Conservation (phyloP, 2,888 invertebrate genomes). For the Epirrhoe tristata region DNA sequence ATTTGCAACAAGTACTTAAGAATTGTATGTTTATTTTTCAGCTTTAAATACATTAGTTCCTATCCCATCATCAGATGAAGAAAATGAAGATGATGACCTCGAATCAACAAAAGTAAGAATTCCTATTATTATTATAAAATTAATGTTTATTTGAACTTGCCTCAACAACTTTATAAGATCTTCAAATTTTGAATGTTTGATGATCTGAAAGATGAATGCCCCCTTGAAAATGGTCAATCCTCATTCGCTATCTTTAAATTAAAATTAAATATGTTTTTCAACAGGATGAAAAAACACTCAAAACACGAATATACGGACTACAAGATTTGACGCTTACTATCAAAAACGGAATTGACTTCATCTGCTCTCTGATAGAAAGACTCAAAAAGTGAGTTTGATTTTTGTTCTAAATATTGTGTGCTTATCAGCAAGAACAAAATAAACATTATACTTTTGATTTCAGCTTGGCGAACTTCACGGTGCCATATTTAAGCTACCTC, state of each 20-base stretch:
- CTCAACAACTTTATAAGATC: too few relatives aligned
- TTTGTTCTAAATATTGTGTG: not conserved
- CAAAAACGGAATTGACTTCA: slow-evolving; percentile 76
- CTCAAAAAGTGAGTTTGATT: slow-evolving; percentile 69
- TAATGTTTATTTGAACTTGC: too few relatives aligned
- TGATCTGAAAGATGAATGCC: too few relatives aligned
- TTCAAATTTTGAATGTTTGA: too few relatives aligned
- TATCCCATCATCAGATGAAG: slow-evolving; percentile 62
- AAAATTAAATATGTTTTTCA: slow-evolving; percentile 28
- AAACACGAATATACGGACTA: slow-evolving; percentile 67
- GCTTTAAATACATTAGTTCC: slow-evolving; percentile 57
- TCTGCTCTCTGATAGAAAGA: slow-evolving; percentile 74
- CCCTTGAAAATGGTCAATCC: not conserved
- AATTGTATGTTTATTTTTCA: slow-evolving; percentile 40
- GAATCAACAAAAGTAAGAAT: slow-evolving; percentile 63
- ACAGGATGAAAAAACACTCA: slow-evolving; percentile 77
- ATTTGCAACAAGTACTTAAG: too few relatives aligned
- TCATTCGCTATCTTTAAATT: not conserved
- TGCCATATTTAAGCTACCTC: slow-evolving; percentile 77
- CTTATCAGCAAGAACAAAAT: not conserved
- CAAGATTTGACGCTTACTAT: slow-evolving; percentile 81
- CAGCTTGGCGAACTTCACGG: slow-evolving; percentile 76
- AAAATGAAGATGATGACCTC: slow-evolving; percentile 68
- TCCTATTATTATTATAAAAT: not conserved
- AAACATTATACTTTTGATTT: slow-evolving; percentile 30